Evolutionary conservation across 2,113 vertebrate genomes (phyloP), one percentile per base, ranked within the genome.

Genomic region (Bos javanicus): DNA sequence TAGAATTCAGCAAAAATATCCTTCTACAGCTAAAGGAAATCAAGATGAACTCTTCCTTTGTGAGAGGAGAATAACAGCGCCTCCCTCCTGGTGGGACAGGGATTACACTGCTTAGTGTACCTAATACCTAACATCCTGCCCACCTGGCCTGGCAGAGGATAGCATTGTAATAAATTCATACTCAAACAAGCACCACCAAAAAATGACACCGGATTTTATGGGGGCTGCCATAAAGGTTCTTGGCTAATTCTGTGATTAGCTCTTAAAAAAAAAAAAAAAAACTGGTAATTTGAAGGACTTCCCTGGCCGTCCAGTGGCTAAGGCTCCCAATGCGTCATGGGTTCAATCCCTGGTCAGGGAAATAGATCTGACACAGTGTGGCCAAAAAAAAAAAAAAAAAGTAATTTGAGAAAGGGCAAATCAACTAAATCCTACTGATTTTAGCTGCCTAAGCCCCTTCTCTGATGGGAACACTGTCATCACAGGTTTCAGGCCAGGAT

Each of bases 211-310:
- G 15, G 46, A 23, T 2, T 1, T 76, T 43, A 43, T 43, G 71
- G 5, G 23, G 9, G n/a, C 19, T n/a, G 23, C n/a, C 52, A 9
- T 19, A 26, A 14, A 33, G 57, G 16, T 23, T 30, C 74, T 78
- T 30, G 76, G 54, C 74, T 36, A 13, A 36, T 12, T 81, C 46
- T 25, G 46, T 30, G 16, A 33, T 28, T 6, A 10, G 52, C 39
- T 82, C 25, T 60, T 39, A 52, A 1, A 2, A 0, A 0, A 2
- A 26, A 39, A 13, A 74, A 60, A 26, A 2, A 1, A 4, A 5
- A 30, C 2, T 11, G 10, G 46, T 81, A 48, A 62, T 74, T 64
- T 19, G 85, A 86, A 46, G 23, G 1, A 43, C 36, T 76, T 76
- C 36, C 36, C 39, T 76, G 71, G 23, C 12, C 6, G 11, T 76